Conservation (phyloP, 2,113 vertebrate genomes). For the Mugil cephalus region DNA sequence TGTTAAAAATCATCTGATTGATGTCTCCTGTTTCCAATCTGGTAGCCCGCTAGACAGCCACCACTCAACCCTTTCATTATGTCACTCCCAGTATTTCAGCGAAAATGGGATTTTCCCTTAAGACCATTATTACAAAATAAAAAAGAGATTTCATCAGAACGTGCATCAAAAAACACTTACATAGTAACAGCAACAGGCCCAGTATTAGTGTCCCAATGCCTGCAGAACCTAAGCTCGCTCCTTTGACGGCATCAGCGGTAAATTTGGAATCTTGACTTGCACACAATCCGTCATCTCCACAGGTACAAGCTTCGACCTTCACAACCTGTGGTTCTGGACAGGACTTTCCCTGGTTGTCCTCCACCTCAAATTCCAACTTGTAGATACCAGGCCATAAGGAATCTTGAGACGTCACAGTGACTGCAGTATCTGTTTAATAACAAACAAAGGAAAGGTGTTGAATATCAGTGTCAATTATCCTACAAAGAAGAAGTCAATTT, state of each 20-base stretch:
- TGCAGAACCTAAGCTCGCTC: conserved; percentile 75
- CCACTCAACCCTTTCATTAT: too few relatives aligned
- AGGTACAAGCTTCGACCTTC: conserved; percentile 76
- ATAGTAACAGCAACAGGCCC: conserved; percentile 85
- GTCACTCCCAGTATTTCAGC: too few relatives aligned
- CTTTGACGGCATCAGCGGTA: background rate
- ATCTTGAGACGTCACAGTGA: conserved; percentile 64
- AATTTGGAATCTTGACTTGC: fast-evolving
- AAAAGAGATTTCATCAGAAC: background rate
- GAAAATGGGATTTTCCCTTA: too few relatives aligned
- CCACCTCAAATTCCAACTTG: conserved; percentile 66
- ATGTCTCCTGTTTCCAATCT: too few relatives aligned
- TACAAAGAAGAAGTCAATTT: too few relatives aligned
- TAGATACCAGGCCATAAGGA: conserved; percentile 66
- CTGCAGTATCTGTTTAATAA: conserved; percentile 79
- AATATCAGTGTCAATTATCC: too few relatives aligned
- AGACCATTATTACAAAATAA: too few relatives aligned
- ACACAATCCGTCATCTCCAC: conserved; percentile 63
- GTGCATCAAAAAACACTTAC: conserved; percentile 85
- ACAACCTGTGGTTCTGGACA: conserved; percentile 78
- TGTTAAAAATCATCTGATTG: too few relatives aligned
- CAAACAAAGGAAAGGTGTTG: conserved; percentile 3
- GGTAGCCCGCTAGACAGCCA: too few relatives aligned
- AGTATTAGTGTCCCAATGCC: conserved; percentile 88
- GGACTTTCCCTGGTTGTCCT: conserved; percentile 70